A percentile compares a stretch with the other conserved stretches of the same genome.
Conservation (phyloP, 1,140 invertebrate genomes). For the Tetragonula clypearis region DNA sequence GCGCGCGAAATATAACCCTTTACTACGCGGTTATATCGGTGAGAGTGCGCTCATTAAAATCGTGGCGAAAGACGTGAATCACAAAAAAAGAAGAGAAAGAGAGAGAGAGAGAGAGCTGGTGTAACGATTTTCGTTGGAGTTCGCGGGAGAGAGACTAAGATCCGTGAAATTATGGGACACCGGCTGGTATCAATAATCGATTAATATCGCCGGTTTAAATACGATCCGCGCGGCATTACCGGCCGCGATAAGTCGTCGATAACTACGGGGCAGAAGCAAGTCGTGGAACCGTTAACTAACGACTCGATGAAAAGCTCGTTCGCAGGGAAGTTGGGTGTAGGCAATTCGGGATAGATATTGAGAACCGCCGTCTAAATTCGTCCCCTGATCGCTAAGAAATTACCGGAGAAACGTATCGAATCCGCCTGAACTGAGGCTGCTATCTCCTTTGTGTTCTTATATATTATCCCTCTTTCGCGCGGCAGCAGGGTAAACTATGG, state of each 20-base stretch:
- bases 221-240: constrained; percentile 34
- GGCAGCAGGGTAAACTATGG: neutral
- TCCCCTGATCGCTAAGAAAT: constrained; percentile 79
- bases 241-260: constrained; percentile 48
- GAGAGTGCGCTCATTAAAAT: constrained; percentile 31
- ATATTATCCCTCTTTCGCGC: neutral
- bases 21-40: neutral
- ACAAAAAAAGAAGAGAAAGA: neutral
- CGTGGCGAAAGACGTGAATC: neutral
- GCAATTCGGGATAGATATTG: constrained; percentile 59
- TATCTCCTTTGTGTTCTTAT: neutral
- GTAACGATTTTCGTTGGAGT: neutral
- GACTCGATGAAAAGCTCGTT: constrained; percentile 81
- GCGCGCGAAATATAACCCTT: constrained; percentile 37
- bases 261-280: constrained; percentile 17
- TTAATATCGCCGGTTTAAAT: constrained; percentile 53
- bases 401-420: constrained; percentile 49
- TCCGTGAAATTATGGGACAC: constrained; percentile 44
- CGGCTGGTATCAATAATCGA: constrained; percentile 45
- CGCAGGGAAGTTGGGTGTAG: constrained; percentile 36
- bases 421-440: neutral
- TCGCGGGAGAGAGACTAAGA: neutral
- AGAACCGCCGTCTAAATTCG: constrained; percentile 62
- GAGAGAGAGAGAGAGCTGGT: no score
- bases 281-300: constrained; percentile 72